These are phyloP conservation scores for Taxidea taxus DNA, from an alignment of 2,113 vertebrate genomes.

Conservation along the genomic window DNA sequence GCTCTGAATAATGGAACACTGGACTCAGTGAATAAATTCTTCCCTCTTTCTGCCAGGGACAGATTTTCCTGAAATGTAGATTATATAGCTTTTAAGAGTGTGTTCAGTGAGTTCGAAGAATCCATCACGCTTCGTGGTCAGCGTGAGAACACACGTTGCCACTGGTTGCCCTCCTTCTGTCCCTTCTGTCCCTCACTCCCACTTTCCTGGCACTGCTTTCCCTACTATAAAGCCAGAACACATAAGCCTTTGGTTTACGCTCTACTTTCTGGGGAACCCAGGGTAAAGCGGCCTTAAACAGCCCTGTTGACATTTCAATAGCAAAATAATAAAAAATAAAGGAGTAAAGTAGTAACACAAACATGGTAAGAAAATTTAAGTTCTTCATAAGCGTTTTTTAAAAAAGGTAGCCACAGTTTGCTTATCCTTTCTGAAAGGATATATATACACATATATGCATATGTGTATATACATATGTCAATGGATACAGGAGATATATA, in stretches of 20 bases:
- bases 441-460: background rate
- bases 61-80: background rate
- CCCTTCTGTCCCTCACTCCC: background rate
- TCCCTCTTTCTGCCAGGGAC: background rate
- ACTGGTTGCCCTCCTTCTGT: background rate
- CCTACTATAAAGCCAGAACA: too few relatives aligned
- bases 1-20: background rate
- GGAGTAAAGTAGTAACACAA: background rate
- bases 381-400: background rate
- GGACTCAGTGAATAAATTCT: background rate
- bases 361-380: background rate
- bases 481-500: too few relatives aligned
- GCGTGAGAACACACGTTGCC: rapidly evolving
- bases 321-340: background rate
- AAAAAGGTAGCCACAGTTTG: background rate
- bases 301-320: background rate
- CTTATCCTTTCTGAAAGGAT: background rate
- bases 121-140: rapidly evolving
- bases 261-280: background rate
- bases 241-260: background rate
- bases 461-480: too few relatives aligned
- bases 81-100: background rate
- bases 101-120: background rate
- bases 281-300: background rate
- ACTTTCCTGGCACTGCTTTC: background rate